Evolutionary conservation across 2,888 invertebrate genomes (phyloP), one percentile per base, ranked within the genome.

Genomic region (Palloptera scutellata): DNA sequence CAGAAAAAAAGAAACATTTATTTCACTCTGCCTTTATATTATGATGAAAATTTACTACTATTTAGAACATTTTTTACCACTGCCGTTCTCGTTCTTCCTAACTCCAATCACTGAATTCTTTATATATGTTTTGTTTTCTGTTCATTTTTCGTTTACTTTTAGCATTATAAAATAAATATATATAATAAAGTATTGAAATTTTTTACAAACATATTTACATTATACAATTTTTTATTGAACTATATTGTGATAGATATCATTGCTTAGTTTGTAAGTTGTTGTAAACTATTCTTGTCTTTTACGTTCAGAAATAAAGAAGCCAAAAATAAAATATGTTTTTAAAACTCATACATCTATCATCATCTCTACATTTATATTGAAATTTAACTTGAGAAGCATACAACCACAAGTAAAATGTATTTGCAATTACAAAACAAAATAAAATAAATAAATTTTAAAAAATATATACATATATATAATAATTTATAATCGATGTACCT

Each of bases 101-200:
- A 20, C 12, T 19, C 3, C 20, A n/a, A 17, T 60, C 43, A 30
- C 51, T 60, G 60, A 45, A 66, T 55, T 60, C 65, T 65, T 62
- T 67, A 57, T 68, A 71, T 66, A 68, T 65, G 55, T 64, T 42
- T 62, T 48, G 67, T 67, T 66, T 68, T 66, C 45, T 66, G 66
- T 62, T 65, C 63, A 61, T 70, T 71, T 73, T 74, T 71, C 64
- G 63, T 72, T 73, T 71, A 74, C 69, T 73, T 73, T 71, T 71
- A 74, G 74, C 68, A 66, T 62, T 59, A 48, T 11, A 48, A 58
- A 58, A 12, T 52, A 60, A 60, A 40, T 60, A 55, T 60, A 55
- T 30, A 30, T 4, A 30, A 30, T 30, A 30, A 30, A 30, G 30
- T 30, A 30, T 43, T 48, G 59, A 54, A 69, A 61, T 61, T 30